Conservation (phyloP, 1,140 invertebrate species). For the Trichogramma pretiosum region DNA sequence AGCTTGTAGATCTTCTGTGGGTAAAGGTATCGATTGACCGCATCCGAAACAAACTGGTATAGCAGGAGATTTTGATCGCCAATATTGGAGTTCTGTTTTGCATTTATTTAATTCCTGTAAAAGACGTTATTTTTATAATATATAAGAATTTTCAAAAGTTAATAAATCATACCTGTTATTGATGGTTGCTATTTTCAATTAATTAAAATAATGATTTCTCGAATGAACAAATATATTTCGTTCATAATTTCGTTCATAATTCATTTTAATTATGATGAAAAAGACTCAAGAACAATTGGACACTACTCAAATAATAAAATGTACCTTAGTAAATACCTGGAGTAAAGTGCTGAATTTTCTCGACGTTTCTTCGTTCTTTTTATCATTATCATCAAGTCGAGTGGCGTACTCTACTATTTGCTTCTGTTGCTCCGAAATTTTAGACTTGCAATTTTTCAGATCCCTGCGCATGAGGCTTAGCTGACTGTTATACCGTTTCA, state of each 20-base stretch:
- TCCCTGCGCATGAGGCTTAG: conserved; percentile 66
- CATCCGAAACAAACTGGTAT: conserved; percentile 52
- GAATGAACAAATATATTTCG: not conserved
- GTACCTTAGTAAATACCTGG: conserved; percentile 55
- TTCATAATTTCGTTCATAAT: not conserved
- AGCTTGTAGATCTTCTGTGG: conserved; percentile 52
- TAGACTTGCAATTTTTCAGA: conserved; percentile 65
- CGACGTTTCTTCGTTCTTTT: conserved; percentile 80
- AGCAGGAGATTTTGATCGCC: conserved; percentile 76
- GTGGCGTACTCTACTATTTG: conserved; percentile 74
- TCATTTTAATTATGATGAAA: not conserved
- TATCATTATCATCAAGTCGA: conserved; percentile 76
- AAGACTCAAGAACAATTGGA: not conserved
- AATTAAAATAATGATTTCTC: too few species aligned
- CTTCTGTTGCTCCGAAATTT: conserved; percentile 73
- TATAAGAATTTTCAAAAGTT: too few species aligned
- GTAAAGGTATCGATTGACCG: conserved; percentile 49
- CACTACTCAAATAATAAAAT: conserved; percentile 17
- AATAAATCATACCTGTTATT: not conserved
- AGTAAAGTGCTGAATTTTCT: conserved; percentile 79
- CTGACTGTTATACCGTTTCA: conserved; percentile 78
- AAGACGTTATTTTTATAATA: too few species aligned
- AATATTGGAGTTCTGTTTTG: conserved; percentile 81
- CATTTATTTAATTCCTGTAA: conserved; percentile 75
- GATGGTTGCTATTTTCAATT: too few species aligned